These are phyloP conservation scores for Pseudoips prasinana DNA, from an alignment of 2,888 invertebrate species.

Conservation along the genomic window DNA sequence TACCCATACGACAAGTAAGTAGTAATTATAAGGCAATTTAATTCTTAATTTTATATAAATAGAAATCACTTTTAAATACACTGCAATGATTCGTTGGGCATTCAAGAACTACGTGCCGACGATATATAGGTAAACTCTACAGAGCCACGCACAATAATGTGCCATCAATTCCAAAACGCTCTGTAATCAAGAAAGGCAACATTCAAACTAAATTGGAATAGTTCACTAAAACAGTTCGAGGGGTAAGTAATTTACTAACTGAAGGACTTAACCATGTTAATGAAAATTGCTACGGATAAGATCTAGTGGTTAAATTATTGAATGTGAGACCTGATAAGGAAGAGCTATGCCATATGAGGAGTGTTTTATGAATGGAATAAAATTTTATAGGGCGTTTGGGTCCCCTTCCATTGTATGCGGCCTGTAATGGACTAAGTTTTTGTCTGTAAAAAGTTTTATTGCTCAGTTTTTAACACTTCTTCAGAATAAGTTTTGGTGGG, in stretches of 20 bases:
- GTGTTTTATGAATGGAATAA: slow-evolving; percentile 23
- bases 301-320: slow-evolving; percentile 43
- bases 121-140: too few relatives aligned
- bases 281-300: slow-evolving; percentile 50
- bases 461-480: too few relatives aligned
- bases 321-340: slow-evolving; percentile 31
- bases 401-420: slow-evolving; percentile 6
- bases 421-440: slow-evolving; percentile 10
- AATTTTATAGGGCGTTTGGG: slow-evolving; percentile 23
- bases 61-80: too few relatives aligned
- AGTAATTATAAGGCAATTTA: too few relatives aligned
- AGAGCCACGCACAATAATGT: slow-evolving; percentile 29
- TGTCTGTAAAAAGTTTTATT: neutral
- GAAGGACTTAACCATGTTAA: slow-evolving; percentile 44
- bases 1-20: too few relatives aligned
- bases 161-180: slow-evolving; percentile 37
- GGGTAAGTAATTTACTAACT: slow-evolving; percentile 43
- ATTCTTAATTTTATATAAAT: too few relatives aligned
- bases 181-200: slow-evolving; percentile 51
- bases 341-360: slow-evolving; percentile 22
- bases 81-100: too few relatives aligned
- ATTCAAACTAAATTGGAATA: slow-evolving; percentile 56
- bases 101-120: too few relatives aligned
- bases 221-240: slow-evolving; percentile 41
- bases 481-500: too few relatives aligned